These are phyloP conservation scores for Eudemis profundana DNA, from an alignment of 2,888 invertebrate genomes.

Conservation along the genomic window DNA sequence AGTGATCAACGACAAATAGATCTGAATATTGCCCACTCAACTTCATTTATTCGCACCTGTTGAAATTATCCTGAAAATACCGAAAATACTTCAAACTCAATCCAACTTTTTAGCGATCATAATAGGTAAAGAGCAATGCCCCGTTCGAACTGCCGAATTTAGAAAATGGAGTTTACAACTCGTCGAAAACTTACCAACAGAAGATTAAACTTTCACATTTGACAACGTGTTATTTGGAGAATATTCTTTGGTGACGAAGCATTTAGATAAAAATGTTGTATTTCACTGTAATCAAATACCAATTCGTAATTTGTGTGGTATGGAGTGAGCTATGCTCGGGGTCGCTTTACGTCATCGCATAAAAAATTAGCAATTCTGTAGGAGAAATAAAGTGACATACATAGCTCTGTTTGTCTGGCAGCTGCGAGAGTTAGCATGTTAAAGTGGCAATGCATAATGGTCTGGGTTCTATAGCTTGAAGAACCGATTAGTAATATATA, in stretches of 20 bases:
- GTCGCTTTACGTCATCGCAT: no score
- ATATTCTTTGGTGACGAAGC: background rate
- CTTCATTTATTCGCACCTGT: background rate
- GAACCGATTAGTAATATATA: no score
- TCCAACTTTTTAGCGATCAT: constrained; percentile 30
- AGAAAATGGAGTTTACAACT: constrained; percentile 31
- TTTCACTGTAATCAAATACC: no score
- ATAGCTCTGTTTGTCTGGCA: no score
- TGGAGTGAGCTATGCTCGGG: no score
- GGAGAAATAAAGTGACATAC: no score
- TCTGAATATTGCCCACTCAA: background rate
- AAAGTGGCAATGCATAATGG: no score
- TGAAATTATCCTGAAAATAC: constrained; percentile 5
- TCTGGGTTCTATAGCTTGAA: no score
- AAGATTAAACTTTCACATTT: constrained; percentile 26
- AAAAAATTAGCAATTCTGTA: no score
- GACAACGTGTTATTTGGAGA: constrained; percentile 29
- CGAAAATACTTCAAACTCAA: constrained; percentile 25
- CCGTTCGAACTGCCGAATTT: constrained; percentile 12
- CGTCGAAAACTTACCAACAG: constrained; percentile 30
- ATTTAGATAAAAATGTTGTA: no score
- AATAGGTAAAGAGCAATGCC: constrained; percentile 36
- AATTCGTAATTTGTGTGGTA: no score
- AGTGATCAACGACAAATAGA: background rate
- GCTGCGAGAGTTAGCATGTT: no score